These are phyloP conservation scores for Gonocerus acuteangulatus DNA, from an alignment of 2,888 invertebrate genomes.

Conservation along the genomic window DNA sequence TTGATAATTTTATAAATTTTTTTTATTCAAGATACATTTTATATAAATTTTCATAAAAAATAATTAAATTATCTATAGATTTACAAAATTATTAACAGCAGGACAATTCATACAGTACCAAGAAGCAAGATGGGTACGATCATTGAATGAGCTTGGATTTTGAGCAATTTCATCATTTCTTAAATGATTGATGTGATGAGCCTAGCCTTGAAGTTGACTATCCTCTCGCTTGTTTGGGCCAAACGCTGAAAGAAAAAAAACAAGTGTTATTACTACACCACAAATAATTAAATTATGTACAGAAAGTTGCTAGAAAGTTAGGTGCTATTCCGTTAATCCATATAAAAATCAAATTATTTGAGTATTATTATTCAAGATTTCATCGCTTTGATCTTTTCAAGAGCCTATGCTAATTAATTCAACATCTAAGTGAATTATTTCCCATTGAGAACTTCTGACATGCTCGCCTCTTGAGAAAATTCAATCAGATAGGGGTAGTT, in stretches of 20 bases:
- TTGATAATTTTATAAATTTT: not conserved
- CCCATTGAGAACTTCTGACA: too few relatives aligned
- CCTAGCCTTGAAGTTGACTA: constrained; percentile 89
- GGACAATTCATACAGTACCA: not conserved
- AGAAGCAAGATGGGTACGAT: not conserved
- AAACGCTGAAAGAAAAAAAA: constrained; percentile 51
- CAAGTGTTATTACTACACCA: not conserved
- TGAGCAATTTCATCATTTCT: constrained; percentile 38
- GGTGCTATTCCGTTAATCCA: too few relatives aligned
- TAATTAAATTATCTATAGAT: not conserved
- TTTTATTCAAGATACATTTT: not conserved
- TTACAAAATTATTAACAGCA: not conserved
- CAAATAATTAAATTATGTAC: not conserved
- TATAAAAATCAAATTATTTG: too few relatives aligned
- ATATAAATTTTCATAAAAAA: not conserved
- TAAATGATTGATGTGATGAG: constrained; percentile 84
- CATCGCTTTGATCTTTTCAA: too few relatives aligned
- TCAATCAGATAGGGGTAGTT: too few relatives aligned
- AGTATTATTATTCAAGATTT: too few relatives aligned
- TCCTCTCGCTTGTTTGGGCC: constrained; percentile 82
- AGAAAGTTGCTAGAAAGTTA: too few relatives aligned
- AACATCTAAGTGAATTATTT: too few relatives aligned
- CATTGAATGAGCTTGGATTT: not conserved
- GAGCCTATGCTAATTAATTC: too few relatives aligned
- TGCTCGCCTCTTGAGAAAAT: too few relatives aligned